Base-by-base conservation (phyloP, 1,140 invertebrate genomes). In the Schlechtendalia chinensis region DNA sequence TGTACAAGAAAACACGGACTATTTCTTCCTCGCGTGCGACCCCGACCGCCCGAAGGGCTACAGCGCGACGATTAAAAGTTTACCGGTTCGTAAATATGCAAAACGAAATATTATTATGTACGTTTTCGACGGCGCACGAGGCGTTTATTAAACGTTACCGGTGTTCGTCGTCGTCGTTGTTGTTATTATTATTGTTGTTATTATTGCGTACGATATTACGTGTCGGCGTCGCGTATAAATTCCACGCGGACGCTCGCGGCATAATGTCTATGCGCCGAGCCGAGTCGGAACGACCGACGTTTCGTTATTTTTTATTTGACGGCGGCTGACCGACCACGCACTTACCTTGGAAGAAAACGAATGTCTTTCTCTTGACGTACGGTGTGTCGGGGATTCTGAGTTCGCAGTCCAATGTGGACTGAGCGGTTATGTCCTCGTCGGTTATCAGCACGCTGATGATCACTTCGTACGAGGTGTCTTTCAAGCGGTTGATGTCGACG, bases 291-390 rank as follows among this genome's bases (percentile, higher is more conserved):
- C 54, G 19, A n/a, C 8, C 8, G 8, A 22, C 54, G 8, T 8
- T 4, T n/a, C 54, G 19, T 50, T 6, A 50, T 50, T 50, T 50
- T 50, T 12, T 50, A 50, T 50, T 50, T 50, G 10, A 45, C 39
- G 39, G 10, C 39, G 39, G n/a, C n/a, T n/a, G n/a, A n/a, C n/a
- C n/a, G n/a, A n/a, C n/a, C n/a, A n/a, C n/a, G n/a, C n/a, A n/a
- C 81, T 22, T 75, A 82, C 82, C 82, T 71, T 67, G 82, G 58
- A 72, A 82, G 58, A 65, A 82, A 50, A 82, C 82, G 22, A 74
- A 58, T 1, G 63, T 81, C 63, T 82, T 82, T 29, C 71, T 74
- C 27, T 65, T 58, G 2, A 53, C 58, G 27, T 82, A 82, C 24
- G 65, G 67, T 2, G 82, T 81, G 47, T 71, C 69, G 0, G 82